Evolutionary conservation across 2,797 vertebrate species (phyloP), one percentile per base, ranked within the genome.

Genomic region (Eulemur mongoz): DNA sequence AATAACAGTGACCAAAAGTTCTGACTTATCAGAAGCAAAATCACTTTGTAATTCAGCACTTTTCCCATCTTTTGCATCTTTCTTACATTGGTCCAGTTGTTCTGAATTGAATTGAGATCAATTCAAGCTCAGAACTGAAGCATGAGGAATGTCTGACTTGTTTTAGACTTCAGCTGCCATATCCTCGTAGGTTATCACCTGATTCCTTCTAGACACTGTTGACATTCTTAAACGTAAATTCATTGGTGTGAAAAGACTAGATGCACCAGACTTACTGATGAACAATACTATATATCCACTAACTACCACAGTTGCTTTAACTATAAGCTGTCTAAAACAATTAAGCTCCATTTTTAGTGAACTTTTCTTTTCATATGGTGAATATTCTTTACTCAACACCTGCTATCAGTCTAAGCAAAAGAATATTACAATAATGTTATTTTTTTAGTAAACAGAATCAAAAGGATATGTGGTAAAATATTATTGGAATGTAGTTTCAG

Each of bases 171-270:
- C 50, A 63, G 54, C 15, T 54, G 0, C 32, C 5, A 7, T 23
- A 40, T 88, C 38, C 43, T 86, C 87, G n/a, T 10, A 89, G 20
- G 5, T 65, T 84, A 61, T 81, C 3, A 30, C 35, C 22, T 79
- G 50, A 54, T 81, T 88, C 54, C 59, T 88, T 94, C 25, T 61
- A 45, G 79, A 82, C 22, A 5, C 15, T 84, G 18, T 81, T 67
- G 65, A 61, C n/a, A 88, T 76, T 76, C 7, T 54, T 89, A 67
- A 95, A 76, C 23, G 86, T 82, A 89, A 91, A 81, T 95, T 89
- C 45, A 61, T 30, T 91, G 52, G 23, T 89, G 12, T 82, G 23
- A 73, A 94, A 93, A 91, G 30, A 85, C 61, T 57, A 82, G n/a
- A 52, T 79, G 30, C 27, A 72, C 73, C 78, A 94, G 45, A 78